These are phyloP conservation scores for Apoda limacodes DNA, from an alignment of 2,888 invertebrate species.

Conservation along the genomic window DNA sequence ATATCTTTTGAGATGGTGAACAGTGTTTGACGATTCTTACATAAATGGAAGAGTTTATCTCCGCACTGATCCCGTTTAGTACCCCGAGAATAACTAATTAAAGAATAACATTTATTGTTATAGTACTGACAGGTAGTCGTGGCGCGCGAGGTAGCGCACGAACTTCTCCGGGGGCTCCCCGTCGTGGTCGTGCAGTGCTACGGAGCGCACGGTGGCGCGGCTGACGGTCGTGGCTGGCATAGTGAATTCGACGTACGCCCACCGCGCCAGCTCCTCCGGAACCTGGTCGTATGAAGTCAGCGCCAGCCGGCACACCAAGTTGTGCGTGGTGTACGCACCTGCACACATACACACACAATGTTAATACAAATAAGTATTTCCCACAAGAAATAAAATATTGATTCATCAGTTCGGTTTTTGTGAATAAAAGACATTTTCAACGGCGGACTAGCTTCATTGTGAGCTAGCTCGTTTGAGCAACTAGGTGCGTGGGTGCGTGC, in stretches of 20 bases:
- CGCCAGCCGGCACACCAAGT: constrained; percentile 93
- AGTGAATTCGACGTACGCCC: constrained; percentile 93
- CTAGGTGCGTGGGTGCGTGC: too few relatives aligned
- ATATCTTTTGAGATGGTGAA: too few relatives aligned
- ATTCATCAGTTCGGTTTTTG: not conserved
- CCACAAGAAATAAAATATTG: too few relatives aligned
- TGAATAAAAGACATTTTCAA: not conserved
- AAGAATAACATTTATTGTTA: too few relatives aligned
- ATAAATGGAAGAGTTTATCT: too few relatives aligned
- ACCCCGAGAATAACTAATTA: too few relatives aligned
- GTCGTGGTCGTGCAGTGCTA: constrained; percentile 88
- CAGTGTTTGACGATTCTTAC: too few relatives aligned
- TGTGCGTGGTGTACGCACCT: constrained; percentile 98
- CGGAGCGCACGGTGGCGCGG: constrained; percentile 95
- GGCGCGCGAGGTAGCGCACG: constrained; percentile 94
- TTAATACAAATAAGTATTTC: not conserved
- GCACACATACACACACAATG: constrained; percentile 7
- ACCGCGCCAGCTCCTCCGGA: constrained; percentile 89
- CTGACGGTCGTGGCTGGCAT: constrained; percentile 97
- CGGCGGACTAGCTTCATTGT: not conserved
- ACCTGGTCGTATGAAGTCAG: constrained; percentile 98
- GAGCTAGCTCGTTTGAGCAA: too few relatives aligned
- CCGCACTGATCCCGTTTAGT: too few relatives aligned
- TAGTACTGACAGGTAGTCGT: constrained; percentile 85
- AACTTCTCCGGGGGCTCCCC: constrained; percentile 98